These are phyloP conservation scores for Hippocampus comes DNA, from an alignment of 2,113 vertebrate genomes.

Conservation along the genomic window DNA sequence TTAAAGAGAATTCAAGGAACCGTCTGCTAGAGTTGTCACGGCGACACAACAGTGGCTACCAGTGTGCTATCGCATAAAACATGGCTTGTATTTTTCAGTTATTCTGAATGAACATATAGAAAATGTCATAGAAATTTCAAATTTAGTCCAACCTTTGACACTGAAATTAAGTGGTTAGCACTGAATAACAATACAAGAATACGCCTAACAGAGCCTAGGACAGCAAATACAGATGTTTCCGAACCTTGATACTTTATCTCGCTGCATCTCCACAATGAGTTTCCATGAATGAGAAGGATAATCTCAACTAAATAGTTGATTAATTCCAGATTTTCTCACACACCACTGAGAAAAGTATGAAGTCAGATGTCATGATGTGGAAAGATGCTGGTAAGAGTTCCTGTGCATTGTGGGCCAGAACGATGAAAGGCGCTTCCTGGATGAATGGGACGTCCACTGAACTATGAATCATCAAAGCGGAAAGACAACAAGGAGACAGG, in stretches of 20 bases:
- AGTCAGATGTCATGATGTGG: slow-evolving; percentile 41
- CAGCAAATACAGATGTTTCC: neutral
- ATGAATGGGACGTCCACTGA: slow-evolving; percentile 54
- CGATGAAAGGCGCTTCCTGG: slow-evolving; percentile 52
- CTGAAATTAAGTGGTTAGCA: too few species aligned
- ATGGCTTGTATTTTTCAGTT: neutral
- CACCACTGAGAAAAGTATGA: slow-evolving; percentile 32
- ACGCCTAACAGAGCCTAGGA: too few species aligned
- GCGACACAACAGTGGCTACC: neutral
- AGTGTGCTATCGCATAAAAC: neutral
- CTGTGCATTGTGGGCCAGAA: slow-evolving; percentile 40
- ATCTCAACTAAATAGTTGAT: too few species aligned
- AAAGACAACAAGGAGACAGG: too few species aligned
- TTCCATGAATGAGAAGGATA: neutral
- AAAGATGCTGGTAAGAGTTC: slow-evolving; percentile 23
- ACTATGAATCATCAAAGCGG: slow-evolving; percentile 63
- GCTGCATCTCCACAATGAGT: neutral
- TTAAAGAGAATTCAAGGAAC: neutral
- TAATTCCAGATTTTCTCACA: too few species aligned
- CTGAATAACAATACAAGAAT: too few species aligned
- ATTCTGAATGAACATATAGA: neutral
- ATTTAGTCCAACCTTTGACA: neutral
- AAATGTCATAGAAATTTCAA: too few species aligned
- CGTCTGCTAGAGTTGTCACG: neutral
- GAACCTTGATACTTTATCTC: neutral